Evolutionary conservation across 2,888 invertebrate genomes (phyloP).

Genomic region (Orchestes rusci): DNA sequence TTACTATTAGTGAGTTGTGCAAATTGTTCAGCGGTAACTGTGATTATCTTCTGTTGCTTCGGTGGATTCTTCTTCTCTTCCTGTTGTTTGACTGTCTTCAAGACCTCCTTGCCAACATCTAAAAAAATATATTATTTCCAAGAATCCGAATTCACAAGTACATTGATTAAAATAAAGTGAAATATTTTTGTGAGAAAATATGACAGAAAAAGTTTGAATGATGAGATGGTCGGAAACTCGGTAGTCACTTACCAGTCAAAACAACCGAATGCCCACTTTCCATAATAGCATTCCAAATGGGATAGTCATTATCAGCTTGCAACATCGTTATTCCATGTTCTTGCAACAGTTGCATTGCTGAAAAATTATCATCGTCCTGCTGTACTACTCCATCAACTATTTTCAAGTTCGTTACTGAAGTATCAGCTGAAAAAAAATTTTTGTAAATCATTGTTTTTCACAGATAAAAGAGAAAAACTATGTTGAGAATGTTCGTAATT

Average conservation of each 20-base stretch:
- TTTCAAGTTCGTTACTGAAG: conserved; percentile 7
- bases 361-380: conserved; percentile 18
- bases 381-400: conserved; percentile 11
- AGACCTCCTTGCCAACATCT: conserved; percentile 71
- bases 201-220: conserved; percentile 1
- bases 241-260: conserved; percentile 60
- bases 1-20: conserved; percentile 38
- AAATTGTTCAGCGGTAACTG: conserved; percentile 49
- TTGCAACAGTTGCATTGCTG: conserved; percentile 59
- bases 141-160: too few relatives aligned
- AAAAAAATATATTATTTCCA: conserved; percentile 12
- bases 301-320: conserved; percentile 62
- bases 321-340: conserved; percentile 83
- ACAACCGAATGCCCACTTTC: conserved; percentile 81
- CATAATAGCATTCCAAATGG: conserved; percentile 69
- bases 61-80: conserved; percentile 31
- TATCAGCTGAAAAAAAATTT: conserved; percentile 6
- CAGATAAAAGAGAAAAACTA: too few relatives aligned
- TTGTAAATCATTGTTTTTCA: too few relatives aligned
- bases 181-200: conserved; percentile 1
- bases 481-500: too few relatives aligned
- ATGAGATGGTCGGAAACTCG: neutral
- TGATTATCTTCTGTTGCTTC: conserved; percentile 45
- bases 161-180: neutral
- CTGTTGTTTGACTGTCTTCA: conserved; percentile 50